Percentiles rank a stretch among this genome's conserved stretches.
These are phyloP conservation scores for Spilosoma lubricipeda DNA, from an alignment of 2,888 invertebrate species.

Conservation along the genomic window DNA sequence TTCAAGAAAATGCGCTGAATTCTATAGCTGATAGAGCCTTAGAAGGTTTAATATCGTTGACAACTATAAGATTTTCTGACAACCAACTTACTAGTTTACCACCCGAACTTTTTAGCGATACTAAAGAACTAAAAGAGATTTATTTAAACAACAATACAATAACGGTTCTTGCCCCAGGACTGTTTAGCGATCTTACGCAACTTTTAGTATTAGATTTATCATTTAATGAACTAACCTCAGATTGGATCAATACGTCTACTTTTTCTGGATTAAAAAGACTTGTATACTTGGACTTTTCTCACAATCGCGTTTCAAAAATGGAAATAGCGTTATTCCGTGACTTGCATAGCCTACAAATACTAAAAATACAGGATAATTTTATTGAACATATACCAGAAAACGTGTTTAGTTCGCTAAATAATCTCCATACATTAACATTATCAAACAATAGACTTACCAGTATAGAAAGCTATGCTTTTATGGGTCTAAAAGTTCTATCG, in stretches of 20 bases:
- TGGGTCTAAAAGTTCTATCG: slow-evolving; percentile 91
- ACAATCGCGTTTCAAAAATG: slow-evolving; percentile 91
- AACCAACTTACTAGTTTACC: slow-evolving; percentile 93
- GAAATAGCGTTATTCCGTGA: slow-evolving; percentile 92
- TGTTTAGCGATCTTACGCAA: slow-evolving; percentile 91
- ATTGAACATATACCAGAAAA: slow-evolving; percentile 92
- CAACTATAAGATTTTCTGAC: slow-evolving; percentile 91
- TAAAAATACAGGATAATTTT: slow-evolving; percentile 92
- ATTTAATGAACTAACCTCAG: slow-evolving; percentile 92
- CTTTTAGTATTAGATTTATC: slow-evolving; percentile 92
- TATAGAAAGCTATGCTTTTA: slow-evolving; percentile 91
- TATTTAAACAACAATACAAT: slow-evolving; percentile 94
- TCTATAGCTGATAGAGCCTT: slow-evolving; percentile 92
- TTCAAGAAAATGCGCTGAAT: slow-evolving; percentile 91
- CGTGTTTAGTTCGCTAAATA: slow-evolving; percentile 91
- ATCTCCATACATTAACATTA: slow-evolving; percentile 92
- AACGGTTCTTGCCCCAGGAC: slow-evolving; percentile 92
- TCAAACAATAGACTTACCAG: slow-evolving; percentile 92
- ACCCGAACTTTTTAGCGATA: slow-evolving; percentile 92
- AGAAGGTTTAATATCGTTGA: slow-evolving; percentile 90
- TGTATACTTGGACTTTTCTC: slow-evolving; percentile 91
- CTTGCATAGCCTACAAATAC: slow-evolving; percentile 91
- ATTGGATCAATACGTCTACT: slow-evolving; percentile 93
- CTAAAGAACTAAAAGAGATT: slow-evolving; percentile 92
- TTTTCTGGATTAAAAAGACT: slow-evolving; percentile 92